Evolutionary conservation across 2,888 invertebrate genomes (phyloP), one percentile per base, ranked within the genome.

Genomic region (Mellilla xanthometata): DNA sequence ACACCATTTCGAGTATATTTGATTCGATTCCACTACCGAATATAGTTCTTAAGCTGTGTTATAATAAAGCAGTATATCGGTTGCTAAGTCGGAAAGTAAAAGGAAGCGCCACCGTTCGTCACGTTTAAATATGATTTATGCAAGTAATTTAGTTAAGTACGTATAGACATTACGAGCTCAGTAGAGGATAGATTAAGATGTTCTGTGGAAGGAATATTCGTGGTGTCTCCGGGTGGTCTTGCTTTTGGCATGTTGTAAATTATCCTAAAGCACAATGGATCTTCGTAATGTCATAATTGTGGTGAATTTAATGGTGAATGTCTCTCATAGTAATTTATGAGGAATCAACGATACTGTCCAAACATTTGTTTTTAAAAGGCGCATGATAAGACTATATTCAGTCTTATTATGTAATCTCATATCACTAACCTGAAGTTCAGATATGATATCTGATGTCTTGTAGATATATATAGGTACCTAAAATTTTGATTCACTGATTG

Each of bases 81-180:
- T 50, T 65, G 61, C 38, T 51, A 22, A 36, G 46, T 48, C 51
- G 43, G 39, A 56, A 56, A 68, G 65, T 60, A 52, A 48, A 56
- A 49, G 49, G 45, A 65, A 69, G 71, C 72, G 73, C 69, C 65
- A 58, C 65, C 68, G 71, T 65, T 86, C 84, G 77, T 85, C 84
- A 85, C 86, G 83, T 86, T 86, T 81, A 83, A 84, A 87, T 87
- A 88, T 88, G 88, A 88, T 87, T 87, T 88, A 88, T 88, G 84
- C 83, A 79, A 84, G 88, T 87, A 87, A 88, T 87, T 88, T 87
- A 80, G 78, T 85, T 83, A 85, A 87, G 85, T 86, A 86, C 82
- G 83, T 82, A 80, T 76, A 84, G 81, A 81, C 79, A 83, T 86
- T 81, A 87, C 69, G 71, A 69, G 74, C 69, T 67, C 60, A 53